Base-by-base conservation (phyloP, 2,888 invertebrate species). In the Caenorhabditis sp. region DNA sequence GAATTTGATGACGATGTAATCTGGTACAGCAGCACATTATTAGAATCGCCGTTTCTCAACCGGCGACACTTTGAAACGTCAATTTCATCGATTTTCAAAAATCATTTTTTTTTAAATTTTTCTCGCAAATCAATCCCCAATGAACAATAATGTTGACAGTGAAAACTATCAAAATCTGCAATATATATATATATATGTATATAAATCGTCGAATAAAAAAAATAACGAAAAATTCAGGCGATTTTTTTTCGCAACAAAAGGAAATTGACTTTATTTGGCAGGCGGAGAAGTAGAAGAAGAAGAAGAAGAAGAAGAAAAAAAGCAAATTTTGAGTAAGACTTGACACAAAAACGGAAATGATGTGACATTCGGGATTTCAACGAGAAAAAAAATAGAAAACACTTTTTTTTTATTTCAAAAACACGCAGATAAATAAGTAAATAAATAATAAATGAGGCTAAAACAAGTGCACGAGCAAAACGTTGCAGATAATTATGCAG, bases 1-100 rank as follows among this genome's bases (percentile, higher is more conserved):
- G 86, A 63, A 86, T 83, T 67, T 86, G 86, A 77, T 86, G 86
- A 37, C 86, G 76, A 66, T 86, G 86, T 59, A 86, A 75, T 64
- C 80, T 74, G 55, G 76, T 62, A 69, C 85, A 85, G 62, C 84
- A 86, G 75, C 81, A 84, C 75, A 75, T 75, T 63, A 37, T 24
- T 53, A 19, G 49, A 14, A n/a, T n/a, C n/a, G 27, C 57, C 21
- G 51, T 19, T 8, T 58, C 12, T 58, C 57, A 58, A 24, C 57
- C 57, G 36, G 57, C 57, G 27, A 55, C 23, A 17, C 27, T 19
- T 27, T 17, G 14, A 26, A 27, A 1, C 17, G 17, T 58, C 19
- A n/a, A 58, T 19, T 19, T 27, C 21, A n/a, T 36, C 26, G 43
- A 14, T 43, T 43, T 43, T 43, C 43, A 43, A 43, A 43, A 10